A percentile compares a stretch with the other conserved stretches of the same genome.
Evolutionary conservation across 2,888 invertebrate genomes (phyloP).

Genomic region (Rhingia campestris): DNA sequence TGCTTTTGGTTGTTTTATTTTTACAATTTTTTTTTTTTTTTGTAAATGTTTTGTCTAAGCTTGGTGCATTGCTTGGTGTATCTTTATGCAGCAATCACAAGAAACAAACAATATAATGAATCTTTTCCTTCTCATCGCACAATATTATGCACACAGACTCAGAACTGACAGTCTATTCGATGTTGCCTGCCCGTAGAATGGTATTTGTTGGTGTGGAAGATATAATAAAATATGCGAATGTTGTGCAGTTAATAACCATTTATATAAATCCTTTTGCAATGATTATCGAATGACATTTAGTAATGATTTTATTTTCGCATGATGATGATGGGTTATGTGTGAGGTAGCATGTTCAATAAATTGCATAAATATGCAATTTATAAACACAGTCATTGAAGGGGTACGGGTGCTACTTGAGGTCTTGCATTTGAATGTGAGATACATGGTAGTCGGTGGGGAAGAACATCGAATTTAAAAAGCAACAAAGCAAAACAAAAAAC

Average conservation of each 20-base stretch:
- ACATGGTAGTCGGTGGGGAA: background rate
- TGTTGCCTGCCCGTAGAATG: constrained; percentile 1
- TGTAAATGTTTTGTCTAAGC: constrained; percentile 47
- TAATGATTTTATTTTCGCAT: constrained; percentile 73
- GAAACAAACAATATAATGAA: constrained; percentile 58
- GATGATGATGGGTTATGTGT: constrained; percentile 72
- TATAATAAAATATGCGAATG: constrained; percentile 68
- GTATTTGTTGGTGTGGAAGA: constrained; percentile 1
- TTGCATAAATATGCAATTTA: constrained; percentile 70
- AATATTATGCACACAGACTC: constrained; percentile 51
- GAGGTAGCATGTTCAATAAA: constrained; percentile 72
- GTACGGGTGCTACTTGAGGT: background rate
- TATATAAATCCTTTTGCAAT: constrained; percentile 72
- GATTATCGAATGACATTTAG: constrained; percentile 73
- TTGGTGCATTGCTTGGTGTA: constrained; percentile 5
- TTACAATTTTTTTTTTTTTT: background rate
- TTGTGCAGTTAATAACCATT: constrained; percentile 72
- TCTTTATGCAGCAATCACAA: constrained; percentile 51
- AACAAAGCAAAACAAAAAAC: no score
- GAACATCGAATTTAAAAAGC: background rate
- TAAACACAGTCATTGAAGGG: constrained; percentile 23
- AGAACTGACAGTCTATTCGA: constrained; percentile 18
- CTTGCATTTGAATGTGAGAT: constrained; percentile 28
- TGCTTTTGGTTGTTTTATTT: constrained; percentile 38
- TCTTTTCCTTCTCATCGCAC: constrained; percentile 60